Conservation (phyloP, 2,888 invertebrate genomes). For the Pelosia muscerda region DNA sequence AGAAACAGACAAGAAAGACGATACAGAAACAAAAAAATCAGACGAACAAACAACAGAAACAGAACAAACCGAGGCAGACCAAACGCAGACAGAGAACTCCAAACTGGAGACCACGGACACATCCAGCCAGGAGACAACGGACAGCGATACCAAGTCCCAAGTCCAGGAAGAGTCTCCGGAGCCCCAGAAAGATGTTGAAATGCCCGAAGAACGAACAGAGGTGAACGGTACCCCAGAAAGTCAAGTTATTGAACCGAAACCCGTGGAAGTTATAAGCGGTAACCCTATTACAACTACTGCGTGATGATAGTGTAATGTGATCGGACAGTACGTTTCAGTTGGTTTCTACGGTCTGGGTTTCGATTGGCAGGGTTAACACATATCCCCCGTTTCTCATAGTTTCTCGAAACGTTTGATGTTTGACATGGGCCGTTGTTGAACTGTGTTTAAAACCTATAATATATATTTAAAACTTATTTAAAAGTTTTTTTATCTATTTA, state of each 20-base stretch:
- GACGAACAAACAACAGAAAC: constrained; percentile 51
- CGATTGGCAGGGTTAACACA: constrained; percentile 19
- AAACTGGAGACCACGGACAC: constrained; percentile 72
- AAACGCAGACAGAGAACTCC: constrained; percentile 50
- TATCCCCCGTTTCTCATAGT: constrained; percentile 5
- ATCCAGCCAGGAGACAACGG: constrained; percentile 70
- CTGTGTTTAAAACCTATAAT: background rate
- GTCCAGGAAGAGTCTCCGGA: constrained; percentile 22
- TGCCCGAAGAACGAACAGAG: constrained; percentile 47
- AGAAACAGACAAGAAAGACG: constrained; percentile 50
- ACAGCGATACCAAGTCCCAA: constrained; percentile 56
- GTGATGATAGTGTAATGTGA: constrained; percentile 62
- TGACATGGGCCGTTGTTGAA: background rate
- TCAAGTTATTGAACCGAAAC: constrained; percentile 53
- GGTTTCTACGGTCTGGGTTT: constrained; percentile 48
- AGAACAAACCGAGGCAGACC: constrained; percentile 52
- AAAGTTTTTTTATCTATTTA: background rate
- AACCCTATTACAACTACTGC: constrained; percentile 65
- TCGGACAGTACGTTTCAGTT: constrained; percentile 39
- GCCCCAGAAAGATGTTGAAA: constrained; percentile 36
- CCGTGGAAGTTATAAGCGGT: constrained; percentile 58
- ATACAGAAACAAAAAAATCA: constrained; percentile 44
- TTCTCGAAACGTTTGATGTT: background rate
- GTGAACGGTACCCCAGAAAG: constrained; percentile 66
- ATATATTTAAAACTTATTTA: background rate